Conservation (phyloP, 2,888 invertebrate species). For the Polia nebulosa region DNA sequence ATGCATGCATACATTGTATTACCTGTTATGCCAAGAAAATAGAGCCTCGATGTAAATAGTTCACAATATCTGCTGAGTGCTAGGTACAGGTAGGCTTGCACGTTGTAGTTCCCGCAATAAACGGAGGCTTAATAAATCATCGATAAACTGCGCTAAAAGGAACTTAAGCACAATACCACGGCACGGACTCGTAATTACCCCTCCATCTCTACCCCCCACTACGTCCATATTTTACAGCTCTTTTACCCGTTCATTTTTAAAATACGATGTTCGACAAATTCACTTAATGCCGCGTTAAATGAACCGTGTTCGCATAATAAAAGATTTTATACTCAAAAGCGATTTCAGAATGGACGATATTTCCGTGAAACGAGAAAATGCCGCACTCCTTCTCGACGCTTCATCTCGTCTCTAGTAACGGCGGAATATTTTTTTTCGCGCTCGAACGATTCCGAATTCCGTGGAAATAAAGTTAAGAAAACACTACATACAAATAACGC, state of each 20-base stretch:
- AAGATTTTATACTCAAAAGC: slow-evolving; percentile 89
- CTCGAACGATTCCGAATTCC: slow-evolving; percentile 74
- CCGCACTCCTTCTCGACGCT: slow-evolving; percentile 75
- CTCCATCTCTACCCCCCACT: slow-evolving; percentile 62
- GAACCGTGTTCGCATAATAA: slow-evolving; percentile 90
- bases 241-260: slow-evolving; percentile 87
- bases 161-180: slow-evolving; percentile 75
- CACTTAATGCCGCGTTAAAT: slow-evolving; percentile 90
- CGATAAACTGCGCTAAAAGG: slow-evolving; percentile 73
- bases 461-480: slow-evolving; percentile 74
- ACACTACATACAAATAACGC: slow-evolving; percentile 78
- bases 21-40: not conserved
- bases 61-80: slow-evolving; percentile 11
- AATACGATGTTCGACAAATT: slow-evolving; percentile 90
- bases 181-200: slow-evolving; percentile 74
- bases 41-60: slow-evolving; percentile 1
- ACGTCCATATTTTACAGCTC: slow-evolving; percentile 80
- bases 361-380: slow-evolving; percentile 82
- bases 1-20: not conserved
- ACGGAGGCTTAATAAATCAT: slow-evolving; percentile 66
- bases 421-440: slow-evolving; percentile 80
- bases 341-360: slow-evolving; percentile 87
- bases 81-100: slow-evolving; percentile 32
- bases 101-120: slow-evolving; percentile 55
- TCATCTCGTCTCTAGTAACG: slow-evolving; percentile 75